Base-by-base conservation (phyloP, 1,140 invertebrate species). In the Thaumetopoea pityocampa region DNA sequence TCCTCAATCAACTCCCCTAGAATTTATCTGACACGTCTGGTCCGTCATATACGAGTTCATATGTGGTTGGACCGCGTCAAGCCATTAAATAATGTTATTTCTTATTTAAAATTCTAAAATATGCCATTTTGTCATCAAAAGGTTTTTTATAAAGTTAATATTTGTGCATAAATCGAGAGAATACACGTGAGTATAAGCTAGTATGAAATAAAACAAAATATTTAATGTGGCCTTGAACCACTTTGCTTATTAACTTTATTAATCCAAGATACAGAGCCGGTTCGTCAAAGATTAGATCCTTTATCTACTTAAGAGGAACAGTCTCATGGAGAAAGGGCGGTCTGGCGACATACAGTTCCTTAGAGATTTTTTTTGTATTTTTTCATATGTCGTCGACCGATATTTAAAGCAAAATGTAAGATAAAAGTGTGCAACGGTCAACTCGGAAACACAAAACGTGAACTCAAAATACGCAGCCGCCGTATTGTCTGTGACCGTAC, bases 381-480 rank as follows among this genome's bases (percentile, higher is more conserved):
- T 76, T 76, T 62, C 42, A 61, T 51, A 65, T 72, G 67, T 45
- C 72, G 72, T 63, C 56, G 62, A 57, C 67, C 67, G 43, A 55
- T 52, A 52, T 55, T 66, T 54, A 29, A 71, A 65, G 56, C 55
- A 60, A 35, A n/a, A 45, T 56, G 26, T 36, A 52, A 64, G 68
- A 51, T 62, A 80, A 82, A 78, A 60, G 68, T 84, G 77, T 82
- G 80, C 80, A 80, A 70, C 51, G 61, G 76, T 71, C 60, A 68
- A 81, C 68, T 71, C 43, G 52, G 62, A 24, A 33, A 64, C 64
- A 67, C 67, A 72, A 72, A 81, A 65, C 67, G 66, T 67, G 73
- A 60, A 70, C 56, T 56, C 61, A 69, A 78, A 80, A 68, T 71
- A 78, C 48, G 63, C 63, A 67, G 57, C 34, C 19, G 16, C 33